phyloP scores from a whole-genome alignment of 2,888 invertebrate species.

The Phaonia tiefii region DNA sequence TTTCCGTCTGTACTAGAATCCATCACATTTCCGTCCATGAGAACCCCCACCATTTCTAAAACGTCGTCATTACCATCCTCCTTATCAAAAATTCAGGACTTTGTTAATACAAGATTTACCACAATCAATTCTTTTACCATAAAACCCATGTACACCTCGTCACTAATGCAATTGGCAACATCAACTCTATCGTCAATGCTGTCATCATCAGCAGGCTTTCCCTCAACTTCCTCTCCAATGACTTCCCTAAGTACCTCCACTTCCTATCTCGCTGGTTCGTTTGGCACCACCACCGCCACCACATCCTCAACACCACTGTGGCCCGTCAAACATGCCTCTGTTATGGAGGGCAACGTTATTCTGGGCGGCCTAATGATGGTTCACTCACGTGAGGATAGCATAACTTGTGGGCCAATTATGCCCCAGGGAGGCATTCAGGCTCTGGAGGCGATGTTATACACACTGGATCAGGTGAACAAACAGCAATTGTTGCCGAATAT shows the following conservation, averaged over 20 bases:
- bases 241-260: not conserved
- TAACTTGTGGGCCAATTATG: slow-evolving; percentile 96
- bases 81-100: slow-evolving; percentile 10
- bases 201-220: not conserved
- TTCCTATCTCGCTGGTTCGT: slow-evolving; percentile 40
- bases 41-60: not conserved
- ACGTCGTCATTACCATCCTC: not conserved
- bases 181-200: not conserved
- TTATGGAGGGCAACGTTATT: slow-evolving; percentile 92
- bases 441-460: slow-evolving; percentile 95
- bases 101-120: slow-evolving; percentile 44
- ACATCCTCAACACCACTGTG: slow-evolving; percentile 80
- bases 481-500: slow-evolving; percentile 87
- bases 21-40: not conserved
- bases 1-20: too few relatives aligned
- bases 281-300: slow-evolving; percentile 55
- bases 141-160: not conserved
- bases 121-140: not conserved
- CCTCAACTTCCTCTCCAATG: not conserved
- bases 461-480: slow-evolving; percentile 90
- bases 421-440: slow-evolving; percentile 95
- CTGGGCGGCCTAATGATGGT: slow-evolving; percentile 97
- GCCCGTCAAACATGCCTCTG: slow-evolving; percentile 93
- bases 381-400: slow-evolving; percentile 92
- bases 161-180: slow-evolving; percentile 34